Evolutionary conservation across 1,140 invertebrate species (phyloP), one percentile per base, ranked within the genome.

Genomic region (Lutraria rhynchaena): DNA sequence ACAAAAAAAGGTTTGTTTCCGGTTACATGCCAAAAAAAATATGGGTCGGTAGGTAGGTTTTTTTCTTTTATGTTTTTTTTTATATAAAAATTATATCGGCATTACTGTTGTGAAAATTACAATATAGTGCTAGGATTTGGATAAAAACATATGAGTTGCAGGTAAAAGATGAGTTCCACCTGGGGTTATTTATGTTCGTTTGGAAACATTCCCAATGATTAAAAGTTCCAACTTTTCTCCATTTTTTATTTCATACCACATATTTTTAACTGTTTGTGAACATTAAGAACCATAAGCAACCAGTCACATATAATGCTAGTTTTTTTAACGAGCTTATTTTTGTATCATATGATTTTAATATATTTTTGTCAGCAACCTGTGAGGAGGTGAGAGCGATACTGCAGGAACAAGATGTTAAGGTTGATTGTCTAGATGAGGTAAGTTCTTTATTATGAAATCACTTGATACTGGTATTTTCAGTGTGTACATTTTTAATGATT

Each of bases 391-490:
- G 88, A 49, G 58, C 73, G 11, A 83, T 93, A 15, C 67, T 93
- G 22, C 83, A 87, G 35, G 85, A 89, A 22, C 84, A 95, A 61
- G 95, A 95, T 89, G 93, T 95, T 13, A 94, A 94, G 81, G 93
- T 96, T 4, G 95, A 97, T 63, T 89, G 88, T 63, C 78, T 89
- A 13, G 91, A 92, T 86, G 84, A 87, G 51, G 89, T 90, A 81
- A 78, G 84, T 84, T 27, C 3, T 57, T 27, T 41, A 41, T 41
- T 41, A 41, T 41, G 5, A 41, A 7, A 41, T 15, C 15, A 41
- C 37, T 41, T n/a, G n/a, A n/a, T n/a, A n/a, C n/a, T n/a, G n/a
- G n/a, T n/a, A n/a, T n/a, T n/a, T n/a, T n/a, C n/a, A 22, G 53
- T n/a, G 17, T 57, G 24, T 57, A 9, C 24, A n/a, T 53, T 9